phyloP scores from a whole-genome alignment of 2,888 invertebrate species.

The Sphaeridia pumilis region DNA sequence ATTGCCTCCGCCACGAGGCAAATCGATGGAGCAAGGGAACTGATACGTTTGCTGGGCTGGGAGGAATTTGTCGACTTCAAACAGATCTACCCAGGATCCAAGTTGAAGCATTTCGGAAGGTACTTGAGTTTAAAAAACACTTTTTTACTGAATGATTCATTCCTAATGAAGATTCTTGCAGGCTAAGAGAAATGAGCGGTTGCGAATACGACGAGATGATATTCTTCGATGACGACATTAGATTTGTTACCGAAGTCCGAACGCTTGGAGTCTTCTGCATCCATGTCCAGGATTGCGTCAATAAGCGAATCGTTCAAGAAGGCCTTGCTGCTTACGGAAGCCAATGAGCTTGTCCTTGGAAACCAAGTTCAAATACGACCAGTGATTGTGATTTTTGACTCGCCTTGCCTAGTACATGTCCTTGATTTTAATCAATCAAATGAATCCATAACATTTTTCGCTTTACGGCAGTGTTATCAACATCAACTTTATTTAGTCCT shows the following conservation, averaged over 20 bases:
- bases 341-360: background rate
- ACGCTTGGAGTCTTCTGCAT: conserved; percentile 10
- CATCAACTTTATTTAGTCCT: too few species aligned
- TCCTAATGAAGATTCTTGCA: background rate
- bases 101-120: conserved; percentile 7
- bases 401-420: background rate
- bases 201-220: conserved; percentile 16
- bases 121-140: background rate
- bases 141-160: background rate
- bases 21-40: conserved; percentile 10
- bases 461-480: too few species aligned
- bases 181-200: conserved; percentile 10
- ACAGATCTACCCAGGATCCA: conserved; percentile 11
- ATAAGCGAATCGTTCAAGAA: background rate
- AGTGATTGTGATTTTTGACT: background rate
- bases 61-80: conserved; percentile 14
- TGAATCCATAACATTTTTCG: too few species aligned
- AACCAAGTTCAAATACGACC: background rate
- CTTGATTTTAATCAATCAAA: too few species aligned
- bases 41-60: conserved; percentile 11
- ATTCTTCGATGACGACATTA: conserved; percentile 16
- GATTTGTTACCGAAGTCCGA: conserved; percentile 9
- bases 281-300: conserved; percentile 7
- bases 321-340: conserved; percentile 3
- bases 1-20: conserved; percentile 13